phyloP scores from a whole-genome alignment of 2,888 invertebrate genomes.

The Malacosoma neustria region DNA sequence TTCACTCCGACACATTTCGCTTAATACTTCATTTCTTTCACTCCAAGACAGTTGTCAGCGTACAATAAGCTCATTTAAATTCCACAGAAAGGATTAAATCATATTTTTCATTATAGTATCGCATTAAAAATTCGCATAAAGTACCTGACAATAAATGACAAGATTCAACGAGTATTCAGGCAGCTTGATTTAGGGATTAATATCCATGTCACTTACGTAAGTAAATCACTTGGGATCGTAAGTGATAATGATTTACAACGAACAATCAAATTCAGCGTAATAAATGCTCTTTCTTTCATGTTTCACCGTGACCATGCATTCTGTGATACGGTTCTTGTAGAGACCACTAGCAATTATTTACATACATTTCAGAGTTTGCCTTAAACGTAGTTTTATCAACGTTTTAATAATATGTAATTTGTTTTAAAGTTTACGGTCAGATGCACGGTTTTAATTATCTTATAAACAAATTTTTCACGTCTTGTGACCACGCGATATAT shows the following conservation, averaged over 20 bases:
- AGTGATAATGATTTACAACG: slow-evolving; percentile 64
- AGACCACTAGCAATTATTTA: no score
- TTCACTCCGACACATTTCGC: no score
- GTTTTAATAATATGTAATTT: no score
- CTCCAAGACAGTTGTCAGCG: slow-evolving; percentile 13
- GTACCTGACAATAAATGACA: slow-evolving; percentile 42
- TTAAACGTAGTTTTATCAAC: no score
- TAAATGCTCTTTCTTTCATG: slow-evolving; percentile 49
- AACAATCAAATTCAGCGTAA: slow-evolving; percentile 61
- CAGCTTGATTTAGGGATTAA: slow-evolving; percentile 52
- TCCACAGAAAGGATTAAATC: slow-evolving; percentile 29
- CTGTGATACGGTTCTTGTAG: no score
- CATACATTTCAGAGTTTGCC: no score
- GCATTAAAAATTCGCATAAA: slow-evolving; percentile 65
- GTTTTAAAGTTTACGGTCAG: no score
- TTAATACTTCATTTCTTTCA: no score
- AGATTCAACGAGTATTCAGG: slow-evolving; percentile 32
- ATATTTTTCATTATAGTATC: slow-evolving; percentile 41
- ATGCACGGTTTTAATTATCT: no score
- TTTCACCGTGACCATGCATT: no score
- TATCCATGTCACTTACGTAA: slow-evolving; percentile 59
- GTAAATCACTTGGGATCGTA: slow-evolving; percentile 65
- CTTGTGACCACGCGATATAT: no score
- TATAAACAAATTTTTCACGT: no score
- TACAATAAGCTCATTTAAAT: slow-evolving; percentile 1